Conservation (phyloP, 1,140 invertebrate species). For the Leptoteleia sp. region DNA sequence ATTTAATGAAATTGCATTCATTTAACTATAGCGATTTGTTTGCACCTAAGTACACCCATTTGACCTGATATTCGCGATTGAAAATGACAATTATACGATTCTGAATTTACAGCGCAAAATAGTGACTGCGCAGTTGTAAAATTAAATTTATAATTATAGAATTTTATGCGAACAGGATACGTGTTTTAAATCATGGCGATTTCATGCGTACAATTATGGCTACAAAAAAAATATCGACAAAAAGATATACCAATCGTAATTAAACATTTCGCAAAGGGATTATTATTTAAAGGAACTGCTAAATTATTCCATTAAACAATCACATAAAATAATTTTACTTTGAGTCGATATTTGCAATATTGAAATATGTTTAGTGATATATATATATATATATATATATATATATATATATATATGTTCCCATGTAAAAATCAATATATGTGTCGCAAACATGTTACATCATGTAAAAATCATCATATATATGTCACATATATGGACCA, state of each 20-base stretch:
- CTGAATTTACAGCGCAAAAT: background rate
- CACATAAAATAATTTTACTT: background rate
- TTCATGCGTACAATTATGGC: background rate
- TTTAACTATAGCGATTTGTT: too few species aligned
- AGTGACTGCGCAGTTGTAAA: background rate
- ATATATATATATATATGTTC: too few species aligned
- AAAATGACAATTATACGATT: slow-evolving; percentile 6
- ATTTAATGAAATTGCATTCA: too few species aligned
- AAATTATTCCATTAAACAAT: too few species aligned
- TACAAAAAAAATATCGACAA: background rate
- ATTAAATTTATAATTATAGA: slow-evolving; percentile 4
- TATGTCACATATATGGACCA: too few species aligned
- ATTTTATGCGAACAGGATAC: slow-evolving; percentile 3
- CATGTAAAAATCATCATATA: too few species aligned
- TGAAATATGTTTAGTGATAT: too few species aligned
- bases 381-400: too few species aligned
- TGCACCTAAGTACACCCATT: background rate
- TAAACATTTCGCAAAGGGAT: slow-evolving; percentile 3
- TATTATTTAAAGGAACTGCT: background rate
- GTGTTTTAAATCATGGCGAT: background rate
- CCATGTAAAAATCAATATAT: too few species aligned
- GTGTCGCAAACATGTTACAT: too few species aligned
- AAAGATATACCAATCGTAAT: background rate
- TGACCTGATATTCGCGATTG: background rate
- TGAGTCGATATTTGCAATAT: too few species aligned